A percentile compares a stretch with the other conserved stretches of the same genome.
phyloP scores from a whole-genome alignment of 2,888 invertebrate genomes.

The Strigamia crassipes region DNA sequence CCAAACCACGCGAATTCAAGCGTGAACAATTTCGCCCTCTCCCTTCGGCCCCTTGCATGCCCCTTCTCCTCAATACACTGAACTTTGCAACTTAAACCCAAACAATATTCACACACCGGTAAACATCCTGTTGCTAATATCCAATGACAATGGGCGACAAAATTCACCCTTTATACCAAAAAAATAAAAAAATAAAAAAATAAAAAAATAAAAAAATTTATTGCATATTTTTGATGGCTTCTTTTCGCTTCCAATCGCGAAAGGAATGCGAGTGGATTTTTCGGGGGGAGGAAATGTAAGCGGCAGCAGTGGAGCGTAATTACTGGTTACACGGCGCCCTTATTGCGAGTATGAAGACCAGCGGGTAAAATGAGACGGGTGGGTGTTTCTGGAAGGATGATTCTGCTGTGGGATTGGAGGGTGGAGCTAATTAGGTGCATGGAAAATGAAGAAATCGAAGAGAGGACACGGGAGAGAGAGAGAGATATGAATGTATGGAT shows the following conservation, averaged over 20 bases:
- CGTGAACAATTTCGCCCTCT: not conserved
- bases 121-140: constrained; percentile 2
- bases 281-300: not conserved
- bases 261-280: not conserved
- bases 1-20: not conserved
- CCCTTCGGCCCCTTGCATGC: not conserved
- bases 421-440: not conserved
- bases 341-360: not conserved
- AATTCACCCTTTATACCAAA: too few species aligned
- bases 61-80: not conserved
- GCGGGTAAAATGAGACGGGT: not conserved
- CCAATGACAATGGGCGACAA: not conserved
- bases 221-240: not conserved
- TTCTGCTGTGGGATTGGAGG: not conserved
- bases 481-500: not conserved
- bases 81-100: not conserved
- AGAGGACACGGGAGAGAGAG: not conserved
- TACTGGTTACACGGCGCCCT: not conserved
- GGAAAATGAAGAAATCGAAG: not conserved
- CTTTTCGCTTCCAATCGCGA: not conserved
- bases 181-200: too few species aligned
- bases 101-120: constrained; percentile 4
- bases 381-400: not conserved
- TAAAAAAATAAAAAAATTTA: not conserved
- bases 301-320: not conserved